Evolutionary conservation across 1,140 invertebrate species (phyloP), one percentile per base, ranked within the genome.

Genomic region (Papilio polyxenes): DNA sequence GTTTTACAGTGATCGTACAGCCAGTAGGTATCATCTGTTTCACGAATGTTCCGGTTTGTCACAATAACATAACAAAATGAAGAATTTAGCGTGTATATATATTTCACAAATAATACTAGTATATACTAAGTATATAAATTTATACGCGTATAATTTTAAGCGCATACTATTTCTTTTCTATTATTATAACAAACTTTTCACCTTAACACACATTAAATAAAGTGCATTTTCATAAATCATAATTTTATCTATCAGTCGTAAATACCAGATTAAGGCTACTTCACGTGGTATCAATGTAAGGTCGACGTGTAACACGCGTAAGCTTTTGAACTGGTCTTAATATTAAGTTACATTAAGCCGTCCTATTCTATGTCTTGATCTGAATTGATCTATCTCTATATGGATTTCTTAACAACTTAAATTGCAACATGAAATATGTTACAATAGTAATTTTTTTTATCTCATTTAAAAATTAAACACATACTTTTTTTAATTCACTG

Each of bases 281-380:
- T 65, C 62, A 59, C 2, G 56, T 15, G 3, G 23, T 13, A 65
- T 31, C 23, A 37, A 40, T 40, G 65, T 72, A 72, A 72, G 65
- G 65, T 72, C 31, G 65, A 37, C 31, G 23, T 72, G 65, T 65
- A 65, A 65, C 62, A 72, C 65, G 65, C 65, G 23, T 65, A 37
- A 72, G 65, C 65, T 72, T 65, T 62, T 65, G 23, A 65, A 65
- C 20, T 65, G 62, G 62, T 65, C 62, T 65, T 65, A 65, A 72
- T 72, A 72, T 37, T 72, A 72, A 72, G 65, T 72, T 37, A 72
- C 65, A 72, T 72, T 72, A 72, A 72, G 31, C 65, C 62, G 62
- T 65, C 65, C 65, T 72, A 10, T 72, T 72, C 65, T 40, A 72
- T 37, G 65, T 40, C 65, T 72, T 72, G 65, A 72, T 37, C 65